These are phyloP conservation scores for Pardosa pseudoannulata DNA, from an alignment of 2,888 invertebrate species.

Conservation along the genomic window DNA sequence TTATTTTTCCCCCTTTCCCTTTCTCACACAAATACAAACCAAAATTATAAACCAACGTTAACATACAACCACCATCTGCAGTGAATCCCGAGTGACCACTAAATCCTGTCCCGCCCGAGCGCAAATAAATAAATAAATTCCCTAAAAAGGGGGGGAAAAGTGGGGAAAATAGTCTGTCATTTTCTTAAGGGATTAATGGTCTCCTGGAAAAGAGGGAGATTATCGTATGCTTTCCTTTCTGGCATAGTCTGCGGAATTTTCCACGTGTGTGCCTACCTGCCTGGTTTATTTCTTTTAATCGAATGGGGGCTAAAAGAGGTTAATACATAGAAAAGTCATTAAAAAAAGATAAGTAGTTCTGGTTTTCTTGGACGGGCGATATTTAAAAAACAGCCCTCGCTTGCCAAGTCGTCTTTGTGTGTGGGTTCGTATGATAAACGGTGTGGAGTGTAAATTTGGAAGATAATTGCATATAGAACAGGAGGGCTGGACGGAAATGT, in stretches of 20 bases:
- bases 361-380: background rate
- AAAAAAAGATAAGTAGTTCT: background rate
- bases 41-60: background rate
- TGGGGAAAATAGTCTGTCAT: conserved; percentile 71
- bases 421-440: no score
- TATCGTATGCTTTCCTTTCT: conserved; percentile 24
- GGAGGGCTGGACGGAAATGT: no score
- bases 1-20: no score
- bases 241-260: background rate
- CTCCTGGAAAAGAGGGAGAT: conserved; percentile 34
- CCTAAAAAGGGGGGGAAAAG: no score
- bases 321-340: conserved; percentile 9
- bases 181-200: conserved; percentile 64
- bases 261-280: background rate
- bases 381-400: background rate
- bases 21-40: no score
- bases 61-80: conserved; percentile 31
- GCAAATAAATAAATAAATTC: conserved; percentile 35
- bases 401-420: no score
- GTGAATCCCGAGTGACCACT: conserved; percentile 31
- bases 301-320: background rate
- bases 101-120: conserved; percentile 6
- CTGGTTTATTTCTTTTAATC: background rate
- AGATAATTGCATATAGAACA: no score
- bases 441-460: no score